A percentile compares a stretch with the other conserved stretches of the same genome.
phyloP scores from a whole-genome alignment of 2,797 vertebrate genomes.

The Halcyon chelicuti region DNA sequence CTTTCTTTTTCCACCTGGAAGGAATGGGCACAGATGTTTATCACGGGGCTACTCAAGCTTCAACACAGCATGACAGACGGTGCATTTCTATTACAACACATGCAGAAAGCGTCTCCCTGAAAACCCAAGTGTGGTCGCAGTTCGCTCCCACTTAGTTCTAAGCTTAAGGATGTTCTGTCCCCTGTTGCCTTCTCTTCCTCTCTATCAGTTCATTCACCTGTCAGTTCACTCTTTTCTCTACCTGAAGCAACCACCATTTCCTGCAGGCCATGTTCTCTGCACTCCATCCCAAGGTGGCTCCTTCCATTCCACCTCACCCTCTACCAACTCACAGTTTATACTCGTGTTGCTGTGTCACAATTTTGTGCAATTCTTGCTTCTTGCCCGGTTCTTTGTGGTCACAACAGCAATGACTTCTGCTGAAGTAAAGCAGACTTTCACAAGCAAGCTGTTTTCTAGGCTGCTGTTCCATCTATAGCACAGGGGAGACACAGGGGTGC shows the following conservation, averaged over 20 bases:
- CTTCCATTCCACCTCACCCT: background rate
- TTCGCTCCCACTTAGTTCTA: background rate
- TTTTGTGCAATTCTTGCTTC: background rate
- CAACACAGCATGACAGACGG: rapidly evolving
- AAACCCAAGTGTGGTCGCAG: background rate
- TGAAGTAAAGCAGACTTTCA: background rate
- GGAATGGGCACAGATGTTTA: rapidly evolving
- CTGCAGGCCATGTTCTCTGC: background rate
- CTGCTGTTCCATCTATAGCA: background rate
- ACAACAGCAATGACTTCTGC: background rate
- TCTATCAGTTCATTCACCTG: background rate
- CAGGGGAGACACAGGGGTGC: background rate
- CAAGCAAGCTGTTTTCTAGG: background rate
- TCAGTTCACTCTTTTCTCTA: background rate
- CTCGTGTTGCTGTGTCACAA: rapidly evolving
- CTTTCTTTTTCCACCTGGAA: background rate
- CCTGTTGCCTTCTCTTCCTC: background rate
- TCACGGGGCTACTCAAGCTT: background rate
- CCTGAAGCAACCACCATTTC: background rate
- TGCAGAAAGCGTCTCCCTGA: background rate
- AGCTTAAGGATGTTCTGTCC: background rate
- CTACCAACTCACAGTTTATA: rapidly evolving
- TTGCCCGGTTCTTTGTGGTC: background rate
- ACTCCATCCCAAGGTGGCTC: rapidly evolving
- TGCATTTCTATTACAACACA: background rate